phyloP scores from a whole-genome alignment of 2,113 vertebrate species.

The Festucalex cinctus region DNA sequence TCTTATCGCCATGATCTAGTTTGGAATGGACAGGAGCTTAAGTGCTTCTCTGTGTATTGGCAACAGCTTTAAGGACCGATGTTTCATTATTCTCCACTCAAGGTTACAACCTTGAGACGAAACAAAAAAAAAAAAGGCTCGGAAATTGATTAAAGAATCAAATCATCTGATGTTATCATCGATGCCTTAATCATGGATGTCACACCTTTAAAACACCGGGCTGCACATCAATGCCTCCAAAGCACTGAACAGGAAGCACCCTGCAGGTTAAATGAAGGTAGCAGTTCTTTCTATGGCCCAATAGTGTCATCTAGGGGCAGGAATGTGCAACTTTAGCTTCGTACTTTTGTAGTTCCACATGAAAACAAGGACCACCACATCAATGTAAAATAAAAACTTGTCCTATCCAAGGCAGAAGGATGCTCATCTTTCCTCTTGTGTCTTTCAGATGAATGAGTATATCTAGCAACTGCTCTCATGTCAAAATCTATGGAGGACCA shows the following conservation, averaged over 20 bases:
- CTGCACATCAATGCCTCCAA: slow-evolving; percentile 2
- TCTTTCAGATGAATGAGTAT: no score
- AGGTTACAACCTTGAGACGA: slow-evolving; percentile 49
- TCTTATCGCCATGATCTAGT: slow-evolving; percentile 52
- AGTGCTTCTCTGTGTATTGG: slow-evolving; percentile 33
- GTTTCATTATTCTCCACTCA: slow-evolving; percentile 38
- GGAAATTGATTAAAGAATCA: slow-evolving; percentile 40
- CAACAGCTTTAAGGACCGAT: slow-evolving; percentile 25
- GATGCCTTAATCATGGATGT: slow-evolving; percentile 45
- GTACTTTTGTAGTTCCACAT: no score
- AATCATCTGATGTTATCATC: slow-evolving; percentile 51
- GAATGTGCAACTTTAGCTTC: not conserved
- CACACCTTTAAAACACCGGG: slow-evolving; percentile 5
- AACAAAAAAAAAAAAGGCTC: slow-evolving; percentile 18
- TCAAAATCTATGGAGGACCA: no score
- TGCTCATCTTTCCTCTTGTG: no score
- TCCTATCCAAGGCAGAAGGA: no score
- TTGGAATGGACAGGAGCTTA: slow-evolving; percentile 37
- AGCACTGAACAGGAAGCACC: slow-evolving; percentile 12
- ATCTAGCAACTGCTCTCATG: no score
- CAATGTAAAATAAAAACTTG: no score
- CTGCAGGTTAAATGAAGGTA: not conserved
- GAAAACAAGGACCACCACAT: no score
- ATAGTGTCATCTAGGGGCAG: slow-evolving; percentile 59
- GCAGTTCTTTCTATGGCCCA: slow-evolving; percentile 30